These are phyloP conservation scores for Eleginops maclovinus DNA, from an alignment of 2,113 vertebrate species.

Conservation along the genomic window DNA sequence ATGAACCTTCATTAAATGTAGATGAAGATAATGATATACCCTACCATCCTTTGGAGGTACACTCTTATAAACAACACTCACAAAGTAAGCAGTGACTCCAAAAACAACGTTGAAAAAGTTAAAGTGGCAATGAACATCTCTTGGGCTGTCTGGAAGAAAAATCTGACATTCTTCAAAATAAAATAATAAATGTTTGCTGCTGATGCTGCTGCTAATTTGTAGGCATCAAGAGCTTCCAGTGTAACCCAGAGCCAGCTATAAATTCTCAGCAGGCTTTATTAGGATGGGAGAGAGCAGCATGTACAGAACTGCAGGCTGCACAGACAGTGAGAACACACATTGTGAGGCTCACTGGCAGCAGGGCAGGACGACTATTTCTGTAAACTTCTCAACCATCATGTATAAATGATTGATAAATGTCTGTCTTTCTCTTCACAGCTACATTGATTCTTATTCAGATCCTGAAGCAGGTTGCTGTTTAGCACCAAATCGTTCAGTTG, in stretches of 20 bases:
- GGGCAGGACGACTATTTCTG: not conserved
- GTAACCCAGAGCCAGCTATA: constrained; percentile 33
- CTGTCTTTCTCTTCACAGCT: not conserved
- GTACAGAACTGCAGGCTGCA: constrained; percentile 9
- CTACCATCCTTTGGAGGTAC: not conserved
- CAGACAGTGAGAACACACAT: constrained; percentile 24
- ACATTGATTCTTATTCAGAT: not conserved
- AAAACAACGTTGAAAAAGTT: no score
- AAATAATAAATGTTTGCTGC: not conserved
- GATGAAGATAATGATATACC: no score
- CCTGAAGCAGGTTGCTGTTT: not conserved
- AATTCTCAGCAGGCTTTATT: constrained; percentile 75
- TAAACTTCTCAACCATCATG: not conserved
- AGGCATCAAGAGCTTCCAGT: constrained; percentile 30
- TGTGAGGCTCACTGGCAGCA: not conserved
- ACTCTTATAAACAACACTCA: not conserved
- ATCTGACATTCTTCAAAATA: not conserved
- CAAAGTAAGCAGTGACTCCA: not conserved
- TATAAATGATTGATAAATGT: not conserved
- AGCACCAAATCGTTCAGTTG: not conserved
- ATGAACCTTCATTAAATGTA: not conserved
- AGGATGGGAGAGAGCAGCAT: constrained; percentile 58
- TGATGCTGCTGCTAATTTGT: constrained; percentile 27
- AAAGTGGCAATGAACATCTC: not conserved
- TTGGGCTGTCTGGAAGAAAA: not conserved